These are phyloP conservation scores for Halichoeres trimaculatus DNA, from an alignment of 2,113 vertebrate genomes.

Conservation along the genomic window DNA sequence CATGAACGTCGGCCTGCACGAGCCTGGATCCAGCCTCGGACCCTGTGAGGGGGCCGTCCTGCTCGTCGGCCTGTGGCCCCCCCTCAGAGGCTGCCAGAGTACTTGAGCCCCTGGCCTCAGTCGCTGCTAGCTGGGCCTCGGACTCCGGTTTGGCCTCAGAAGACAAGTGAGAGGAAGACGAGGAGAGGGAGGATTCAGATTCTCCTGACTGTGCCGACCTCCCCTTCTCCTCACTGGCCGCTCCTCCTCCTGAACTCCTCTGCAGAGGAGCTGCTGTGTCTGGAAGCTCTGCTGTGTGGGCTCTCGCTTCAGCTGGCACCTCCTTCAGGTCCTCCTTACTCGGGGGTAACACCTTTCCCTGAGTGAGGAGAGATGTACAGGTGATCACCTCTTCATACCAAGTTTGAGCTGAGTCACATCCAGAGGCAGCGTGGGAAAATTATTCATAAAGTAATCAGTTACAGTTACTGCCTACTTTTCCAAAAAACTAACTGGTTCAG, in stretches of 20 bases:
- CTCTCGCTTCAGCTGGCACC: slow-evolving; percentile 5
- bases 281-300: slow-evolving; percentile 26
- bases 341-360: slow-evolving; percentile 65
- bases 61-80: not conserved
- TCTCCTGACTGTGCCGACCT: slow-evolving; percentile 46
- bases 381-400: not conserved
- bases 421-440: no score
- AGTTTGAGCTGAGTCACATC: no score
- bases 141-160: slow-evolving; percentile 44
- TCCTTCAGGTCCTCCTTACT: slow-evolving; percentile 39
- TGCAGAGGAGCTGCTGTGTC: slow-evolving; percentile 13
- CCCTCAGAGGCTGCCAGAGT: slow-evolving; percentile 13
- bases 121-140: slow-evolving; percentile 1
- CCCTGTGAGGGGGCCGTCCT: slow-evolving; percentile 5
- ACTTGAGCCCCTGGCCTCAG: slow-evolving; percentile 59
- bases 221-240: slow-evolving; percentile 38
- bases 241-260: slow-evolving; percentile 7
- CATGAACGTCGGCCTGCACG: slow-evolving; percentile 82
- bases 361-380: slow-evolving; percentile 21
- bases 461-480: no score
- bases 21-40: slow-evolving; percentile 69
- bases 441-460: no score
- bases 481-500: no score
- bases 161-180: slow-evolving; percentile 50
- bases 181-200: slow-evolving; percentile 53